Evolutionary conservation across 1,140 invertebrate species (phyloP).

Genomic region (Drosophila trapezifrons): DNA sequence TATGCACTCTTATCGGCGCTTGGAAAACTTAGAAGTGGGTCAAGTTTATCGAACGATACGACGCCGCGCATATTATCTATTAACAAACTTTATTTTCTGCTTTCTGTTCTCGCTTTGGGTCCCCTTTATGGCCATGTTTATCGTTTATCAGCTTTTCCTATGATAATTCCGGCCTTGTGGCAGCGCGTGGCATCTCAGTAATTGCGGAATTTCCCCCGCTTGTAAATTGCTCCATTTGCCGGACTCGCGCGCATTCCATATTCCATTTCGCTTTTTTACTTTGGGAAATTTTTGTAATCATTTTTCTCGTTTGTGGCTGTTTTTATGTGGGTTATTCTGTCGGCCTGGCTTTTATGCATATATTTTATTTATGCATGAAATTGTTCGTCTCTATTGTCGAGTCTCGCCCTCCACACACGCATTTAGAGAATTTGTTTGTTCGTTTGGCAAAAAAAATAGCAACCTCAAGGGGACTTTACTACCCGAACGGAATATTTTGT

Average conservation of each 20-base stretch:
- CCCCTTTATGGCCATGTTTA: constrained; percentile 33
- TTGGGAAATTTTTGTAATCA: constrained; percentile 64
- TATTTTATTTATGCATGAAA: constrained; percentile 45
- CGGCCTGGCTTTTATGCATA: constrained; percentile 45
- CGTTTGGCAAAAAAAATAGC: constrained; percentile 16
- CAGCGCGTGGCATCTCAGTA: constrained; percentile 60
- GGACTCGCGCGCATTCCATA: constrained; percentile 22
- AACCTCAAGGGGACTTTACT: constrained; percentile 5
- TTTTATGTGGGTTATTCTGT: constrained; percentile 55
- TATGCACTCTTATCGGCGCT: constrained; percentile 32
- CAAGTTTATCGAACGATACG: constrained; percentile 65
- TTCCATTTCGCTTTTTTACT: constrained; percentile 43
- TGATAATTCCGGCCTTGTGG: constrained; percentile 55
- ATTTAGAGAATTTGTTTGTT: constrained; percentile 20
- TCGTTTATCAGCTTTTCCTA: constrained; percentile 45
- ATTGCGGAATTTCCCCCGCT: constrained; percentile 62
- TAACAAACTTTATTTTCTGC: constrained; percentile 19
- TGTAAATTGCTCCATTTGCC: constrained; percentile 56
- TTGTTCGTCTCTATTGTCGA: constrained; percentile 21
- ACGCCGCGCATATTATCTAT: constrained; percentile 52
- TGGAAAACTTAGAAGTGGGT: constrained; percentile 57
- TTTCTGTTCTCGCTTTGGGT: not conserved
- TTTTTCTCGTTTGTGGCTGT: constrained; percentile 45
- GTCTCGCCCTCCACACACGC: constrained; percentile 12
- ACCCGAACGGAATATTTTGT: constrained; percentile 12